Base-by-base conservation (phyloP, 2,888 invertebrate genomes). In the Pachliopta kotzebuea region DNA sequence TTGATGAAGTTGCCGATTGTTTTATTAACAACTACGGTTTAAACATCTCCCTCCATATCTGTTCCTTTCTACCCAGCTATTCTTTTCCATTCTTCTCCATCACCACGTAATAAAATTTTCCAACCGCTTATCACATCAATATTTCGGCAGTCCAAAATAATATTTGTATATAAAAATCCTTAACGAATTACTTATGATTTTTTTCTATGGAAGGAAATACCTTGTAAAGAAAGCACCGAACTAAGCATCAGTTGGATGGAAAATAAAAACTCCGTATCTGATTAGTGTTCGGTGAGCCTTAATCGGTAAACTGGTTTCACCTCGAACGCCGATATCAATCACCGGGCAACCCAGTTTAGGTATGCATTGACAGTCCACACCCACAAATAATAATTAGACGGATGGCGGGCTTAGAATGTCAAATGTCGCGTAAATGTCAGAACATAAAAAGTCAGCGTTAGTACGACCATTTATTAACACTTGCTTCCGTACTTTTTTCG, bases 391-490 rank as follows among this genome's bases (percentile, higher is more conserved):
- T 88, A 86, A 89, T 88, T 88, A 88, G 86, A 86, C 79, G 76
- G 78, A 80, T 81, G 75, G 77, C 79, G 77, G 76, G 69, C 72
- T 76, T 65, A 81, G 83, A 90, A 90, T 90, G 90, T 90, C 90
- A 90, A 89, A 86, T 86, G 89, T 84, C 87, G 74, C 72, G 74
- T 81, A 90, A 90, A 90, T 90, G 90, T 85, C 90, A 88, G 74
- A 66, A 74, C 70, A 68, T 69, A 83, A 84, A 85, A 84, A 83
- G 80, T 80, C 79, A 82, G 76, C 77, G 80, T 78, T 79, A 79
- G 79, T 76, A 74, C 74, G 72, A 71, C 70, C 71, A 73, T 67
- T 63, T 63, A 60, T 64, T 60, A 64, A 71, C 65, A 62, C 63
- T 58, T 63, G 70, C 75, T 76, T 77, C 76, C 76, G 74, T 60